phyloP scores from a whole-genome alignment of 2,113 vertebrate genomes.

The Coryphaenoides rupestris region DNA sequence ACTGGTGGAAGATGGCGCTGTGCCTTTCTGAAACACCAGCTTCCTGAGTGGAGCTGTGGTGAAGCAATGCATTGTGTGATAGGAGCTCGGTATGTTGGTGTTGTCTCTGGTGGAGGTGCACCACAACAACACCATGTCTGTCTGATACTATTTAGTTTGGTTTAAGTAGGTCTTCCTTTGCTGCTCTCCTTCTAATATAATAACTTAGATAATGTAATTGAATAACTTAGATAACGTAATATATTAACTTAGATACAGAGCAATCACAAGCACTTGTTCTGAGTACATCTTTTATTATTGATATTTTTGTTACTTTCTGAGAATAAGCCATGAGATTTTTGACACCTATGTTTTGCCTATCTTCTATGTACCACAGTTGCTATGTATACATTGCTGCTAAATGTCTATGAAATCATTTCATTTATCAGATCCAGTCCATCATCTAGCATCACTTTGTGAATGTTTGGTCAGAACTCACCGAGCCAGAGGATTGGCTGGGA shows the following conservation, averaged over 20 bases:
- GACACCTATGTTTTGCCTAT: slow-evolving; percentile 70
- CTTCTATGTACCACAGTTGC: slow-evolving; percentile 61
- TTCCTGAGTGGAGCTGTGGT: slow-evolving; percentile 70
- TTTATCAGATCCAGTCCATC: slow-evolving; percentile 26
- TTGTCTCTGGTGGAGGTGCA: slow-evolving; percentile 65
- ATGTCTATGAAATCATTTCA: slow-evolving; percentile 48
- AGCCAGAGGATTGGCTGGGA: slow-evolving; percentile 57
- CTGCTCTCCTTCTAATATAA: slow-evolving; percentile 68
- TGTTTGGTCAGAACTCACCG: slow-evolving; percentile 64
- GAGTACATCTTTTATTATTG: slow-evolving; percentile 27
- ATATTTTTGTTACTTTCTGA: slow-evolving; percentile 64
- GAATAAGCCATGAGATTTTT: slow-evolving; percentile 77
- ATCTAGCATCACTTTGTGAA: slow-evolving; percentile 33
- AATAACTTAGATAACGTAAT: too few relatives aligned
- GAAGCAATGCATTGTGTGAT: slow-evolving; percentile 80
- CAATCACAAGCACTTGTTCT: slow-evolving; percentile 57
- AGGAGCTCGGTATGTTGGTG: slow-evolving; percentile 62
- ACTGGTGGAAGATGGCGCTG: slow-evolving; percentile 75
- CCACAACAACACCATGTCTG: too few relatives aligned
- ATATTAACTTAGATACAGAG: slow-evolving; percentile 64
- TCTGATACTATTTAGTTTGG: slow-evolving; percentile 51
- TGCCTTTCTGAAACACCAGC: slow-evolving; percentile 81
- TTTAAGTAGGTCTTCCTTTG: slow-evolving; percentile 77
- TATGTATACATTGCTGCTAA: slow-evolving; percentile 38
- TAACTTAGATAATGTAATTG: too few relatives aligned